These are phyloP conservation scores for Lacerta agilis DNA, from an alignment of 2,797 vertebrate genomes.

Conservation along the genomic window DNA sequence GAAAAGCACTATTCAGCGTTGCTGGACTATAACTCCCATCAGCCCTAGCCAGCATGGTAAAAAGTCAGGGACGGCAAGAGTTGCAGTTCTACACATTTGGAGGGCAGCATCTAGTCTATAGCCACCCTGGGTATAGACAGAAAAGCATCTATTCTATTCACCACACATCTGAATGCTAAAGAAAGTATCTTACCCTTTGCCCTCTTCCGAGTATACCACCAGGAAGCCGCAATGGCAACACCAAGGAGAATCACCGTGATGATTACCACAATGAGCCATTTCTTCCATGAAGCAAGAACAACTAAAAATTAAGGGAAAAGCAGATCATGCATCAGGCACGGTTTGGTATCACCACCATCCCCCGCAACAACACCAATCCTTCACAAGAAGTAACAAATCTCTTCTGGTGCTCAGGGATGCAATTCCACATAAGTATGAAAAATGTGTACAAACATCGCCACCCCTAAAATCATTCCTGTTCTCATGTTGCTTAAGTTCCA, in stretches of 20 bases:
- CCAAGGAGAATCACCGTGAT: slow-evolving; percentile 58
- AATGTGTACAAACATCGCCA: not conserved
- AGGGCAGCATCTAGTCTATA: too few relatives aligned
- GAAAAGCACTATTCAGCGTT: not conserved
- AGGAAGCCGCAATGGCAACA: slow-evolving; percentile 28
- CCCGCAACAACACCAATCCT: not conserved
- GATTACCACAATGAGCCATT: slow-evolving; percentile 73
- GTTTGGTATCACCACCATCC: not conserved
- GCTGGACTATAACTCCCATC: too few relatives aligned
- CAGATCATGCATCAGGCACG: slow-evolving; percentile 17
- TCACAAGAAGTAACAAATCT: slow-evolving; percentile 2
- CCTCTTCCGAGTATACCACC: slow-evolving; percentile 74
- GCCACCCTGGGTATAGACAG: not conserved
- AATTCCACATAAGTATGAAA: not conserved
- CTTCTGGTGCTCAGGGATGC: not conserved
- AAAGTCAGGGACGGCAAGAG: not conserved
- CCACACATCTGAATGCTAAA: slow-evolving; percentile 3
- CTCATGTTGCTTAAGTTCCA: not conserved
- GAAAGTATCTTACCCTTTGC: slow-evolving; percentile 72
- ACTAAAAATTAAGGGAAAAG: slow-evolving; percentile 65
- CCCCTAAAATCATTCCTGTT: not conserved
- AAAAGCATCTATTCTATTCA: not conserved
- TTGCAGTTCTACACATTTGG: too few relatives aligned
- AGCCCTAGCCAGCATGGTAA: too few relatives aligned
- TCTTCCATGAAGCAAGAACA: slow-evolving; percentile 78